These are phyloP conservation scores for Falco novaeseelandiae DNA, from an alignment of 2,797 vertebrate genomes.

Conservation along the genomic window DNA sequence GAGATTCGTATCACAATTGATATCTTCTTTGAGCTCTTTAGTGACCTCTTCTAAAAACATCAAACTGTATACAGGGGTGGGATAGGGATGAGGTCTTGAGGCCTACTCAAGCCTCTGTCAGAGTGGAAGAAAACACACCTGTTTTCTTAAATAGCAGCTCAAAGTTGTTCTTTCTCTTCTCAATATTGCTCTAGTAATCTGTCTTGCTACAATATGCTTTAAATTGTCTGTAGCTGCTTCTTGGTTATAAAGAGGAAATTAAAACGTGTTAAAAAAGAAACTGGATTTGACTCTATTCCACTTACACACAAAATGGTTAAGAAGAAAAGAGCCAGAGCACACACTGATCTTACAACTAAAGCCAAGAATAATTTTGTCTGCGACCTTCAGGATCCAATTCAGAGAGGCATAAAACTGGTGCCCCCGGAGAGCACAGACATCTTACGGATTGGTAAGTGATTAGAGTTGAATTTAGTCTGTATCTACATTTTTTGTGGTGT, in stretches of 20 bases:
- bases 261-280: neutral
- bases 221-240: neutral
- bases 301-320: neutral
- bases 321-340: conserved; percentile 1
- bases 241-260: neutral
- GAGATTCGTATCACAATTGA: neutral
- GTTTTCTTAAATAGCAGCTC: neutral
- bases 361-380: conserved; percentile 26
- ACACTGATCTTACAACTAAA: neutral
- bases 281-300: neutral
- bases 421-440: neutral
- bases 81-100: neutral
- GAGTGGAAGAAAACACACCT: neutral
- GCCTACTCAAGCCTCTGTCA: neutral
- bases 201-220: neutral
- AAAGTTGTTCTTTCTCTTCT: neutral
- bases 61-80: neutral
- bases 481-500: neutral
- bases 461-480: neutral
- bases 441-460: neutral
- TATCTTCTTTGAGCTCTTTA: neutral
- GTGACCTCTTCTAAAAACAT: neutral
- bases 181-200: neutral
- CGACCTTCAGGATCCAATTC: neutral
- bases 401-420: neutral